Base-by-base conservation (phyloP, 2,113 vertebrate species). In the Suncus etruscus region DNA sequence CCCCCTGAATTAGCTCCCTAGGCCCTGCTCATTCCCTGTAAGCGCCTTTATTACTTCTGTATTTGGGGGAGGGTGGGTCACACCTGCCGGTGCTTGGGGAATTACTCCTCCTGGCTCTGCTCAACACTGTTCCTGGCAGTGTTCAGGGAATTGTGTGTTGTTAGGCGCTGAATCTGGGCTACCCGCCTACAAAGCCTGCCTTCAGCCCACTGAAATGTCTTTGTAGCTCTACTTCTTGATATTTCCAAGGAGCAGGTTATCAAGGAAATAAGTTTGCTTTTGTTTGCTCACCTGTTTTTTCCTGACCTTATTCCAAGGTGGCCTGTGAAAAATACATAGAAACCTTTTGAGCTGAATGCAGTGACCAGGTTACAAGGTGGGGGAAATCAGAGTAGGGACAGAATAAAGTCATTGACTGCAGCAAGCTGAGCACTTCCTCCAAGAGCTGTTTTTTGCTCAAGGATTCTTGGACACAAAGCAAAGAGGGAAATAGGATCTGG, bases 381-480 rank as follows among this genome's bases (percentile, higher is more conserved):
- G 54, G 54, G 54, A 11, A 54, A 54, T 51, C 76, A 66, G 9
- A 65, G 68, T 72, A 11, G 47, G 73, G 58, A 9, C 80, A 80
- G 66, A 94, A 77, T 75, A 75, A 92, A 90, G 50, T 39, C 47
- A 45, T 31, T 87, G 24, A 89, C 15, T 50, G 10, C 3, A 90
- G 32, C 47, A 87, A 65, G 24, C 14, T 91, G 91, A 91, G 70
- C 79, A 66, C 27, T 70, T 69, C 32, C 6, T 77, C 8, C 6
- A 66, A 91, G 50, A 24, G 29, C 48, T 83, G 1, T 75, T 25
- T 39, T 48, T 73, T 83, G 72, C 61, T 22, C 27, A 31, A 87
- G 32, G 27, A 80, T 45, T 94, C 68, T 83, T 87, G 79, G 80
- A 82, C 61, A 90, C 12, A 63, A 89, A 66, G n/a, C 89, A 85